These are phyloP conservation scores for Aphaenogaster rudis DNA, from an alignment of 1,140 invertebrate species.

Conservation along the genomic window DNA sequence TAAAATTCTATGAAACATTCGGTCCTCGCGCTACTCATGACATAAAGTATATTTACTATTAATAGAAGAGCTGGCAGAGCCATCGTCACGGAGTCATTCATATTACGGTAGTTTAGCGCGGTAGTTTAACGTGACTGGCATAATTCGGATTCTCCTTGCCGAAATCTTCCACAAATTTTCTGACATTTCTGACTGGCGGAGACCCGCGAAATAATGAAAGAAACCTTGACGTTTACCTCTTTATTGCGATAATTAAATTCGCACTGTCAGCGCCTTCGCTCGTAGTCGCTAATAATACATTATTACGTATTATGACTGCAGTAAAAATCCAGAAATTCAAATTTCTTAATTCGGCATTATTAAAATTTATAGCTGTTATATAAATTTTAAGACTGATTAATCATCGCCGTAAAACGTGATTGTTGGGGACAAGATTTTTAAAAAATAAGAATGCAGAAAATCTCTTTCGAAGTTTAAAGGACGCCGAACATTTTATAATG, in stretches of 20 bases:
- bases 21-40: neutral
- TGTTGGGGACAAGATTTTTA: slow-evolving; percentile 9
- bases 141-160: slow-evolving; percentile 15
- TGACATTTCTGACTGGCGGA: slow-evolving; percentile 30
- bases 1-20: slow-evolving; percentile 9
- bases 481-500: neutral
- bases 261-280: slow-evolving; percentile 41
- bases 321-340: neutral
- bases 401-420: neutral
- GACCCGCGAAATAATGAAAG: slow-evolving; percentile 36
- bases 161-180: slow-evolving; percentile 27
- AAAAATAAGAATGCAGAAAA: neutral
- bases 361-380: neutral
- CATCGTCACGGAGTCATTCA: slow-evolving; percentile 5
- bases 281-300: slow-evolving; percentile 6
- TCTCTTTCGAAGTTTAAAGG: neutral
- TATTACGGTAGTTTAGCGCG: slow-evolving; percentile 36
- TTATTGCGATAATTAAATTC: slow-evolving; percentile 60
- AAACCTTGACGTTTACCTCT: slow-evolving; percentile 52
- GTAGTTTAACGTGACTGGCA: slow-evolving; percentile 7
- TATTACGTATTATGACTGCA: neutral
- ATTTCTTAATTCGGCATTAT: neutral
- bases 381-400: slow-evolving; percentile 8
- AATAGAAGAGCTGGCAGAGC: neutral
- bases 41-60: slow-evolving; percentile 23